Base-by-base conservation (phyloP, 2,113 vertebrate species). In the Todiramphus saurophagus region DNA sequence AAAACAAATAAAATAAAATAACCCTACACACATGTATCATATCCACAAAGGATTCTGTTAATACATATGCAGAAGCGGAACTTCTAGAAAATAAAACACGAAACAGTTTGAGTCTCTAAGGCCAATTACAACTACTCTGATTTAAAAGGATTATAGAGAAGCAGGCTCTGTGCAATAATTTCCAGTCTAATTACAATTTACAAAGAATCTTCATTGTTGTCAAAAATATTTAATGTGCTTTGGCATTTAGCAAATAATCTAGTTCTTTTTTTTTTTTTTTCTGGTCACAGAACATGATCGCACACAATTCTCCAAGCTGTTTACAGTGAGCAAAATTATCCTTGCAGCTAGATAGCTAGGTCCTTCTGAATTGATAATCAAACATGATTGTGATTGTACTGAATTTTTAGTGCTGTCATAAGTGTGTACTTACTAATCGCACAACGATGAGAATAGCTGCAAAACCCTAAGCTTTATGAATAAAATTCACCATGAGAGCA, bases 101-200 rank as follows among this genome's bases (percentile, higher is more conserved):
- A 96, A 97, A 91, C 93, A 95, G 87, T 89, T 93, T 97, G 95
- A 97, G 95, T 97, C 97, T 97, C 97, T 97, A 96, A 97, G 97
- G 97, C 96, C 97, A 97, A 97, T 97, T 97, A 97, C 97, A 97
- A 97, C 95, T 96, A 91, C 94, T 97, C 97, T 96, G 97, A 97
- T 97, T 97, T 97, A 97, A 97, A 97, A 97, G 97, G 96, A 97
- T 97, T 97, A 97, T 83, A 97, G 95, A 86, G 90, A 95, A 97
- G 96, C 96, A 82, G 88, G 92, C 97, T 97, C 97, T 97, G 93
- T 97, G 96, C 95, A 97, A 97, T 97, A 97, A 97, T 97, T 97
- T 97, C 96, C 97, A 97, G 96, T 93, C 97, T 97, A 97, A 97
- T 97, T 97, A 97, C 96, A 97, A 97, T 97, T 97, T 97, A 97